These are phyloP conservation scores for Eidolon helvum DNA, from an alignment of 2,113 vertebrate genomes.

Conservation along the genomic window DNA sequence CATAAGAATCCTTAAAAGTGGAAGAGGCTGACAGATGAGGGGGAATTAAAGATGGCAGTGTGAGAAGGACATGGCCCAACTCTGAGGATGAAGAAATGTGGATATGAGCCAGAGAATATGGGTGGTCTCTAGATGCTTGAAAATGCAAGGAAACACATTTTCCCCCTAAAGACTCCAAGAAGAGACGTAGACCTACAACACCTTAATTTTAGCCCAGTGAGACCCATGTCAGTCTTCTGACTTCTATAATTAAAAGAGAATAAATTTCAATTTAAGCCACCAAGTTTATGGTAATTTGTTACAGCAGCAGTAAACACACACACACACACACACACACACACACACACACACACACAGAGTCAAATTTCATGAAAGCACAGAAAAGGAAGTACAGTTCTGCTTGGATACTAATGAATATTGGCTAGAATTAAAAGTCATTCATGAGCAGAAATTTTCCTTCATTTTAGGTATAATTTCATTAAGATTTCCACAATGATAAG, in stretches of 20 bases:
- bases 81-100: neutral
- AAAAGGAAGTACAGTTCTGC: neutral
- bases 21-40: neutral
- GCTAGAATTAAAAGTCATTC: neutral
- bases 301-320: neutral
- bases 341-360: no score
- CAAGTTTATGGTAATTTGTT: neutral
- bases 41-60: neutral
- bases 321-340: neutral
- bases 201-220: neutral
- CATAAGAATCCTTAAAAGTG: neutral
- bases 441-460: neutral
- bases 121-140: neutral
- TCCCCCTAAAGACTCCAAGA: neutral
- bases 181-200: neutral
- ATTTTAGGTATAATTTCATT: constrained; percentile 2
- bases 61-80: neutral
- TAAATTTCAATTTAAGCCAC: neutral
- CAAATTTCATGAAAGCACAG: neutral
- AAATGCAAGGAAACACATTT: neutral
- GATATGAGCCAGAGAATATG: neutral
- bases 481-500: neutral
- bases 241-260: neutral
- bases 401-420: neutral
- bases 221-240: neutral